Evolutionary conservation across 37 sponge, comb jelly and placozoan genomes (phyloP).

Genomic region (Halisarca cf. caerulea): DNA sequence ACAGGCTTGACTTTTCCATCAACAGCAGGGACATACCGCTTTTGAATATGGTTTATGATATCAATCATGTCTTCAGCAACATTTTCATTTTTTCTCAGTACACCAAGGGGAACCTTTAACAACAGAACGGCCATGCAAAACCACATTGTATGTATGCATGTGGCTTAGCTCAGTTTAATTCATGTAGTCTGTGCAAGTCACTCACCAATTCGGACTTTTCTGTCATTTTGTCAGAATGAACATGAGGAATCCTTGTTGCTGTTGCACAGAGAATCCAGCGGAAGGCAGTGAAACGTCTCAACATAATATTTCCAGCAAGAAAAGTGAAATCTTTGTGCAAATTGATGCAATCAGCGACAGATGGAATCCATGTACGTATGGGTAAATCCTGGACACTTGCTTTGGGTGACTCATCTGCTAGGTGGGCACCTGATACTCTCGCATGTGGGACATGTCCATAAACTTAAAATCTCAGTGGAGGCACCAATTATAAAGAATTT

Average conservation of each 20-base stretch:
- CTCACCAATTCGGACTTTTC: slow-evolving; percentile 35
- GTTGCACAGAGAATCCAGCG: not conserved
- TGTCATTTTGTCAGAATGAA: slow-evolving; percentile 5
- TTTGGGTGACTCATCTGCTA: not conserved
- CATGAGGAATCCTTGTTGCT: slow-evolving; percentile 13
- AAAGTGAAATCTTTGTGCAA: not conserved
- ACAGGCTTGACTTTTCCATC: slow-evolving; percentile 2
- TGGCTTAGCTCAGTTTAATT: not conserved
- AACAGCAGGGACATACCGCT: slow-evolving; percentile 15
- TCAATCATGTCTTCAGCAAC: not conserved
- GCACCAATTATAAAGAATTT: too few relatives aligned
- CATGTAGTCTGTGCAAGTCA: not conserved
- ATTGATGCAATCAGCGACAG: not conserved
- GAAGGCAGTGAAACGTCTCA: not conserved
- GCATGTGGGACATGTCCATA: too few relatives aligned
- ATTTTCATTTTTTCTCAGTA: slow-evolving; percentile 10
- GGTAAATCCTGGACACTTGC: not conserved
- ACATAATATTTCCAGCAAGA: not conserved
- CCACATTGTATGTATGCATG: slow-evolving; percentile 25
- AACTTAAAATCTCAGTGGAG: too few relatives aligned
- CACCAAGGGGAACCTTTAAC: slow-evolving; percentile 19
- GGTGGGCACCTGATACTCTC: not conserved
- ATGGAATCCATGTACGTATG: not conserved
- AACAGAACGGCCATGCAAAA: not conserved
- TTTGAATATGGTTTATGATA: not conserved